A percentile compares a stretch with the other conserved stretches of the same genome.
Conservation (phyloP, 2,888 invertebrate genomes). For the Laothoe populi region DNA sequence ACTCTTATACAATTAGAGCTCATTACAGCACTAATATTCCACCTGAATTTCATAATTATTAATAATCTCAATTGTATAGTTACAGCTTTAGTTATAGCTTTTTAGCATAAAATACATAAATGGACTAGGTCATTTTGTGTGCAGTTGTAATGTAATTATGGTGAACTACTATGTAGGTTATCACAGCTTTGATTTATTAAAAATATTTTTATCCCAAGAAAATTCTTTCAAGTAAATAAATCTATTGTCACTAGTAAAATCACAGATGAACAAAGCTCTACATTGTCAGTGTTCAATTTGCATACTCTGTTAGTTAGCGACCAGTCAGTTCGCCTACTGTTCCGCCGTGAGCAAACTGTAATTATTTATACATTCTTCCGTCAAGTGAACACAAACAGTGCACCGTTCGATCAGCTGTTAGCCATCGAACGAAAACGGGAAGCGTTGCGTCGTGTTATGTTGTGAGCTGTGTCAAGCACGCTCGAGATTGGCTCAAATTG, state of each 20-base stretch:
- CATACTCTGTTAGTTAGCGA: constrained; percentile 1
- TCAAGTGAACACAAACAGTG: constrained; percentile 3
- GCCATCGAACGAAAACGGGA: constrained; percentile 23
- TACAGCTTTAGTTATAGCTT: too few relatives aligned
- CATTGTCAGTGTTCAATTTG: not conserved
- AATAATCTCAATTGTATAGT: not conserved
- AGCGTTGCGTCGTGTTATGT: constrained; percentile 12
- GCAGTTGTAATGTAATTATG: too few relatives aligned
- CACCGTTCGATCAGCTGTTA: constrained; percentile 37
- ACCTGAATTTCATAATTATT: not conserved
- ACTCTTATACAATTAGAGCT: constrained; percentile 3
- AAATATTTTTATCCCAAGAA: not conserved
- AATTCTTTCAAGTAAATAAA: not conserved
- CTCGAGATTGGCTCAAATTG: constrained; percentile 61
- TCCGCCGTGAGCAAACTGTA: not conserved
- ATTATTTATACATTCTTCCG: not conserved
- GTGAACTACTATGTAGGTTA: too few relatives aligned
- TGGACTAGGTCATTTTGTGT: too few relatives aligned
- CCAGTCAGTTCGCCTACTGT: not conserved
- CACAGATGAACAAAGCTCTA: not conserved
- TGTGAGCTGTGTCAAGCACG: constrained; percentile 20
- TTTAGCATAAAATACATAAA: too few relatives aligned
- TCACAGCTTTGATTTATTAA: not conserved
- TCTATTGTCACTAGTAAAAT: not conserved
- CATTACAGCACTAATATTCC: not conserved